Conservation (phyloP, 2,888 invertebrate species). For the Orchestes rusci region DNA sequence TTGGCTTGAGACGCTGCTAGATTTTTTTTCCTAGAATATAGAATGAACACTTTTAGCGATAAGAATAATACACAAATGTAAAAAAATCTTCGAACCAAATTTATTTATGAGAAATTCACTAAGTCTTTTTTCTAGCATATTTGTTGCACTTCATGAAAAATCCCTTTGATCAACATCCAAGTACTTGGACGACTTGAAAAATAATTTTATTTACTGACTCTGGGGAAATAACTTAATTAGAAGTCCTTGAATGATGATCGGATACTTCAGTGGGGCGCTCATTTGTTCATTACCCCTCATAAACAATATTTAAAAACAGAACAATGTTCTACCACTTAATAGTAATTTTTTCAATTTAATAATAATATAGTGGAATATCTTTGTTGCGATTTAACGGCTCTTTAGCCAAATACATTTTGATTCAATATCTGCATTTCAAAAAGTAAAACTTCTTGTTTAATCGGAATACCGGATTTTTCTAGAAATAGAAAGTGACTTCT, state of each 20-base stretch:
- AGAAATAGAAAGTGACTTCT: too few species aligned
- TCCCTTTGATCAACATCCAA: too few species aligned
- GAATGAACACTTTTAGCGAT: conserved; percentile 20
- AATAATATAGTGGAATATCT: neutral
- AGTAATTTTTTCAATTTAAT: conserved; percentile 24
- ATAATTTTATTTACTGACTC: too few species aligned
- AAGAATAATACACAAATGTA: conserved; percentile 15
- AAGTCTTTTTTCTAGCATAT: conserved; percentile 20
- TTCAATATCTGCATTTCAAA: too few species aligned
- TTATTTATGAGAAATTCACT: conserved; percentile 20
- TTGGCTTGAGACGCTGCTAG: conserved; percentile 18
- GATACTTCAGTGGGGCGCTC: too few species aligned
- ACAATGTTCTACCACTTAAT: conserved; percentile 42
- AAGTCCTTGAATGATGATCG: too few species aligned
- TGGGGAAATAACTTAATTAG: too few species aligned
- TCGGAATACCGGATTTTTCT: too few species aligned
- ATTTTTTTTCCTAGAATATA: conserved; percentile 17
- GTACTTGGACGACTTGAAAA: too few species aligned
- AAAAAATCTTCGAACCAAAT: conserved; percentile 18
- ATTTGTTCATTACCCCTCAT: conserved; percentile 28
- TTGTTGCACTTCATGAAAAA: conserved; percentile 18
- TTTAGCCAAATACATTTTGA: conserved; percentile 32
- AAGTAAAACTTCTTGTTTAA: too few species aligned
- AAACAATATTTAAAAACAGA: conserved; percentile 46
- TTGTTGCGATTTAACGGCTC: conserved; percentile 24